These are phyloP conservation scores for Xestia sexstrigata DNA, from an alignment of 2,888 invertebrate species.

Conservation along the genomic window DNA sequence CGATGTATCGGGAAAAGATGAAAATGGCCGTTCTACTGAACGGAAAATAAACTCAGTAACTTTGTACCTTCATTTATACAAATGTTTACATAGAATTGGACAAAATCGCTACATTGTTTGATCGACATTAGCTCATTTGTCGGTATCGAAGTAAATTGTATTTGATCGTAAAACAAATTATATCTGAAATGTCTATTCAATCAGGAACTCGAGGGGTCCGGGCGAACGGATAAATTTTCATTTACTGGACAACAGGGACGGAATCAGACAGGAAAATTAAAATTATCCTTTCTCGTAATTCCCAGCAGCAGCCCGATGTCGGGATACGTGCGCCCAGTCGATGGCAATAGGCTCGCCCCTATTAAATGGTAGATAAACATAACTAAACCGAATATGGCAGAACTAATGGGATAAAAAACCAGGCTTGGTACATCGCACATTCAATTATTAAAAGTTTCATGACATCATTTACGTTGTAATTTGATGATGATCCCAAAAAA, in stretches of 20 bases:
- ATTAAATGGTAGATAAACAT: too few species aligned
- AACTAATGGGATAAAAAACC: too few species aligned
- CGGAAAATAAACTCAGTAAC: background rate
- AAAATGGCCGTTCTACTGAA: constrained; percentile 1
- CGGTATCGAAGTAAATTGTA: constrained; percentile 50
- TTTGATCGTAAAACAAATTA: constrained; percentile 57
- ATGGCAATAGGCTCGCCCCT: too few species aligned
- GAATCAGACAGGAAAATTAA: constrained; percentile 6
- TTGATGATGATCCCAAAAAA: too few species aligned
- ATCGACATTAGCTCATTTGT: constrained; percentile 47
- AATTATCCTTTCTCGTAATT: background rate
- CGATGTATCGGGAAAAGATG: constrained; percentile 43
- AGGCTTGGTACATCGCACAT: too few species aligned
- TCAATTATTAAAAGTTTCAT: too few species aligned
- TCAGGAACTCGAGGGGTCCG: constrained; percentile 30
- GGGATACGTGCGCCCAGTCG: too few species aligned
- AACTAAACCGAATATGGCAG: too few species aligned
- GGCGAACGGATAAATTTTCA: constrained; percentile 49
- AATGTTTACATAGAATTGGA: constrained; percentile 12
- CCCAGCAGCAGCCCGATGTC: too few species aligned
- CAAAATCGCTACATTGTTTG: constrained; percentile 39
- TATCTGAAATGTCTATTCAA: constrained; percentile 57
- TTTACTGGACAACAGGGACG: constrained; percentile 44
- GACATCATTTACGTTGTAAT: too few species aligned
- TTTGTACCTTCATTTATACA: constrained; percentile 20